Percentiles rank a stretch among this genome's conserved stretches.
These are phyloP conservation scores for Phaedon cochleariae DNA, from an alignment of 2,888 invertebrate genomes.

Conservation along the genomic window DNA sequence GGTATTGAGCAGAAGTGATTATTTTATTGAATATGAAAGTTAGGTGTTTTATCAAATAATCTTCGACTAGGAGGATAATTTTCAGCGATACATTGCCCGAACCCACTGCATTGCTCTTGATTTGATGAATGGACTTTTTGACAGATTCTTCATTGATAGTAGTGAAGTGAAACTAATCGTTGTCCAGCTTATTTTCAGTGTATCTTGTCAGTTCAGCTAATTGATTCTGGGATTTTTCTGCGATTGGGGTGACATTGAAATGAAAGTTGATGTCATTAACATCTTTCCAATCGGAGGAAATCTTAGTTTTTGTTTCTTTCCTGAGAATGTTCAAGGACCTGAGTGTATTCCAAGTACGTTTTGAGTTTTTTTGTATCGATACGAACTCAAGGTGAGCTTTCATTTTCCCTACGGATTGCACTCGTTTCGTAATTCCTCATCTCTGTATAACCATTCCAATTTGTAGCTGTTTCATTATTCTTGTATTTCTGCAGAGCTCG, in stretches of 20 bases:
- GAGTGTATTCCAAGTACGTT: conserved; percentile 1
- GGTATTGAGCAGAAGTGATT: background rate
- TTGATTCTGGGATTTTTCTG: background rate
- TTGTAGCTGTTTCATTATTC: background rate
- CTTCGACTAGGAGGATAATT: background rate
- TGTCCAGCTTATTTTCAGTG: background rate
- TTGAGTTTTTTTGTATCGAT: background rate
- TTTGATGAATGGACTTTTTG: too few species aligned
- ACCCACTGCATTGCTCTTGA: too few species aligned
- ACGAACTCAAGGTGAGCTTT: conserved; percentile 4
- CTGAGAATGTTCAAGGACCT: background rate
- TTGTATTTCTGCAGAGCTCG: conserved; percentile 7
- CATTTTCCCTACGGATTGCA: background rate
- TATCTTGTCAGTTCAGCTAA: background rate
- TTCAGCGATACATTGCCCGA: background rate
- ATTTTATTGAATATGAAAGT: background rate
- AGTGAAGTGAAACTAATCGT: background rate
- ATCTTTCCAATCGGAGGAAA: background rate
- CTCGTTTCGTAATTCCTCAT: background rate
- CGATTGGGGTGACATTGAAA: background rate
- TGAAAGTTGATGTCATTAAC: background rate
- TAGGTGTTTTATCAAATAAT: background rate
- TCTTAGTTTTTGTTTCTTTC: background rate
- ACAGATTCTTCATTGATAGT: background rate
- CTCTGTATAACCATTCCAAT: background rate